A percentile compares a stretch with the other conserved stretches of the same genome.
phyloP scores from a whole-genome alignment of 2,797 vertebrate genomes.

The Tokudaia tokunoshimensis region DNA sequence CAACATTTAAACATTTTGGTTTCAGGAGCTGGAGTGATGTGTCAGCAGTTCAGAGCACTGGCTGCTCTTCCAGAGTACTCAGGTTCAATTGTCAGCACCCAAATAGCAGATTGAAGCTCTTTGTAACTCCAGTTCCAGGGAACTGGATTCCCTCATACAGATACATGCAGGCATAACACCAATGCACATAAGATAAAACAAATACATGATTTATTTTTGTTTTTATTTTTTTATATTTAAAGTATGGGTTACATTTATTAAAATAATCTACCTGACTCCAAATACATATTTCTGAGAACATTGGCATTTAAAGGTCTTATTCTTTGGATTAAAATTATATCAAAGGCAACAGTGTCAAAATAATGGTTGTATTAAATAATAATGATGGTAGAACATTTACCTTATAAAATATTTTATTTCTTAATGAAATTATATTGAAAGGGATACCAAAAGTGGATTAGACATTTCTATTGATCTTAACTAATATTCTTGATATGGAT shows the following conservation, averaged over 20 bases:
- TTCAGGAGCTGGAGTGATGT: neutral
- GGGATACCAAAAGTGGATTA: neutral
- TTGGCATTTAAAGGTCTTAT: neutral
- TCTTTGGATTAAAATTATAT: constrained; percentile 3
- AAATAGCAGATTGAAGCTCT: neutral
- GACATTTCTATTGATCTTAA: constrained; percentile 12
- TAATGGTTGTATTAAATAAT: neutral
- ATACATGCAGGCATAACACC: neutral
- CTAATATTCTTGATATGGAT: neutral
- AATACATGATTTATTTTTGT: neutral
- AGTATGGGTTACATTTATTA: neutral
- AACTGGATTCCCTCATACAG: neutral
- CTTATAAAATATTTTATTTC: constrained; percentile 44
- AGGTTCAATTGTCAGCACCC: neutral
- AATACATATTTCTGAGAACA: constrained; percentile 11
- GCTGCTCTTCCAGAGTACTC: neutral
- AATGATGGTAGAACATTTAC: neutral
- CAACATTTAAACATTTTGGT: neutral
- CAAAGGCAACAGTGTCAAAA: neutral
- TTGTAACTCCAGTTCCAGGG: neutral
- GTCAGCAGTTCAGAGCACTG: neutral
- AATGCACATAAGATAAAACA: neutral
- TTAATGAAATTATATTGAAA: constrained; percentile 5
- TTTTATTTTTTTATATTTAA: constrained; percentile 23
- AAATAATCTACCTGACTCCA: neutral